These are phyloP conservation scores for Spermophilus dauricus DNA, from an alignment of 2,113 vertebrate genomes.

Conservation along the genomic window DNA sequence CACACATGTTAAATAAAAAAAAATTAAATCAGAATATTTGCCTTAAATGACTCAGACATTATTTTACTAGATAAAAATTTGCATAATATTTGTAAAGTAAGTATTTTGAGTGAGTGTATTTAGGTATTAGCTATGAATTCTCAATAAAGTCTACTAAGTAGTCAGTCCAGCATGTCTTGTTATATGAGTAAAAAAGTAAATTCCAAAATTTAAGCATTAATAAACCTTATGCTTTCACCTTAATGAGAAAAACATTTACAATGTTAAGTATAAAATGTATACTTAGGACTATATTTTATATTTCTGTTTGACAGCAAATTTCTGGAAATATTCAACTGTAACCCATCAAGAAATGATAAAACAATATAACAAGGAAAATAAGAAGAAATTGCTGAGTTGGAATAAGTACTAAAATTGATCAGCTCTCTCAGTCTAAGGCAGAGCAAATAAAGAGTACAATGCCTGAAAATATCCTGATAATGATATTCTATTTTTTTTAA, in stretches of 20 bases:
- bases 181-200: neutral
- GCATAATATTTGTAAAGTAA: constrained; percentile 12
- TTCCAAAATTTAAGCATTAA: neutral
- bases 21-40: neutral
- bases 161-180: neutral
- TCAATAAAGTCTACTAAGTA: neutral
- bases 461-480: neutral
- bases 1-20: neutral
- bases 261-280: constrained; percentile 32
- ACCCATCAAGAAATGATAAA: neutral
- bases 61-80: constrained; percentile 33
- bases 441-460: neutral
- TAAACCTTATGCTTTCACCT: neutral
- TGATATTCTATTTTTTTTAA: neutral
- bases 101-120: neutral
- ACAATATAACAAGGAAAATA: neutral
- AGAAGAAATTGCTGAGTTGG: neutral
- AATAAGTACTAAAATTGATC: neutral
- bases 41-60: neutral
- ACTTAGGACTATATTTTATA: neutral
- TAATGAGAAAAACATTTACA: neutral
- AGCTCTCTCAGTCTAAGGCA: neutral
- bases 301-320: constrained; percentile 6
- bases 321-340: neutral
- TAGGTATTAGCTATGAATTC: neutral